These are phyloP conservation scores for Geophilus truncorum DNA, from an alignment of 2,888 invertebrate genomes.

Conservation along the genomic window DNA sequence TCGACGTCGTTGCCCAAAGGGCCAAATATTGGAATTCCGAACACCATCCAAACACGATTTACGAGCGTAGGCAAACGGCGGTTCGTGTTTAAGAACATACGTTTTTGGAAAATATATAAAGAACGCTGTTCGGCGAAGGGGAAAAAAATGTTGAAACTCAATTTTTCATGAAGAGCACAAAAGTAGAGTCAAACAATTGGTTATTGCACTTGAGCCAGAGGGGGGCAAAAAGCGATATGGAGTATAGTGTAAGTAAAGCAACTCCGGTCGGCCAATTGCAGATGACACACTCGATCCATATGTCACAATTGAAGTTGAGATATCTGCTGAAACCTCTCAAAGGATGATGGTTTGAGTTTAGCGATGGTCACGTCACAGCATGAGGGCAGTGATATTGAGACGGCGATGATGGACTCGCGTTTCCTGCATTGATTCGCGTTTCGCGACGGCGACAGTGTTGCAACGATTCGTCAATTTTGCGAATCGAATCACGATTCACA, in stretches of 20 bases:
- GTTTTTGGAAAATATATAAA: not conserved
- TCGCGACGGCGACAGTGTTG: too few species aligned
- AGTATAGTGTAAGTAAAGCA: not conserved
- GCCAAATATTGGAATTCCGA: not conserved
- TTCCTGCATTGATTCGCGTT: constrained; percentile 6
- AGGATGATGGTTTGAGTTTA: constrained; percentile 1
- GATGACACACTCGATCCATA: constrained; percentile 8
- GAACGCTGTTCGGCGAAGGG: too few species aligned
- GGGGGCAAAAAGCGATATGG: not conserved
- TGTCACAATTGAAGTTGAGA: constrained; percentile 11
- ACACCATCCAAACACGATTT: constrained; percentile 2
- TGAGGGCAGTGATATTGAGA: not conserved
- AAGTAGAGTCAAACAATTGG: constrained; percentile 3
- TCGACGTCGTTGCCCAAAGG: not conserved
- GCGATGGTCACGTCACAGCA: not conserved
- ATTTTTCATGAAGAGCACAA: constrained; percentile 3
- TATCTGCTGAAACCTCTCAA: not conserved
- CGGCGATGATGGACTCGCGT: constrained; percentile 2
- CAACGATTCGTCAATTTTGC: too few species aligned
- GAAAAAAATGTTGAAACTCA: not conserved
- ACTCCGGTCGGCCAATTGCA: not conserved
- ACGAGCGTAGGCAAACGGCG: not conserved
- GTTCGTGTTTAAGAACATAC: constrained; percentile 14
- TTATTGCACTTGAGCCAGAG: not conserved
- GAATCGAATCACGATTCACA: too few species aligned